A percentile compares a stretch with the other conserved stretches of the same genome.
These are phyloP conservation scores for Monarcha castaneiventris DNA, from an alignment of 2,113 vertebrate species.

Conservation along the genomic window DNA sequence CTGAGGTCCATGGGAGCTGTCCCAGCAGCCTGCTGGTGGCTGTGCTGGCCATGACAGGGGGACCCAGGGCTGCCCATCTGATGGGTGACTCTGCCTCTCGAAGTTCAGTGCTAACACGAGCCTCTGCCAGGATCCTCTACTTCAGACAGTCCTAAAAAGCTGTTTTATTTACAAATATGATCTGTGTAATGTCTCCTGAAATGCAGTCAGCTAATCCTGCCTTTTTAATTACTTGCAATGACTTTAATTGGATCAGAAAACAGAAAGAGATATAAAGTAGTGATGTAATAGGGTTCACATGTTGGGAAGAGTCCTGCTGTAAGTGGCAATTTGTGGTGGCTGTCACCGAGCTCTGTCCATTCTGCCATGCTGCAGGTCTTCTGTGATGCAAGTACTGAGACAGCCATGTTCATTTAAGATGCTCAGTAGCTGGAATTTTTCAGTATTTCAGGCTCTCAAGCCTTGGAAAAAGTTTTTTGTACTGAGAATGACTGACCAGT, in stretches of 20 bases:
- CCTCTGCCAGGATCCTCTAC: background rate
- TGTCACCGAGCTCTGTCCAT: background rate
- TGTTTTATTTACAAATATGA: background rate
- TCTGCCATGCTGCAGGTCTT: background rate
- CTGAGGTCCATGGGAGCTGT: background rate
- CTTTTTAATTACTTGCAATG: constrained; percentile 36
- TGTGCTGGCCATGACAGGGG: background rate
- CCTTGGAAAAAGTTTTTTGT: background rate
- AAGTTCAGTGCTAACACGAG: rapidly evolving
- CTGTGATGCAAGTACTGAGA: background rate
- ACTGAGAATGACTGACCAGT: background rate
- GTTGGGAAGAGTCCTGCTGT: background rate
- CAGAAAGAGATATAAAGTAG: background rate
- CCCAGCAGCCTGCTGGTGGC: background rate
- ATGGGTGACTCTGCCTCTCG: background rate
- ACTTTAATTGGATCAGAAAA: constrained; percentile 9
- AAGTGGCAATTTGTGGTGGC: background rate
- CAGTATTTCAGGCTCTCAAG: background rate
- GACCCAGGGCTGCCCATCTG: background rate
- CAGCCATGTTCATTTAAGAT: background rate
- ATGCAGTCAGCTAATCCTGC: background rate
- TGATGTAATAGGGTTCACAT: background rate
- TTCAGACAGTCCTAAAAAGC: background rate
- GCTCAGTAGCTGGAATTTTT: background rate
- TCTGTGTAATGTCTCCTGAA: constrained; percentile 20